These are phyloP conservation scores for Poeciliopsis turrubarensis DNA, from an alignment of 2,113 vertebrate genomes.

Conservation along the genomic window DNA sequence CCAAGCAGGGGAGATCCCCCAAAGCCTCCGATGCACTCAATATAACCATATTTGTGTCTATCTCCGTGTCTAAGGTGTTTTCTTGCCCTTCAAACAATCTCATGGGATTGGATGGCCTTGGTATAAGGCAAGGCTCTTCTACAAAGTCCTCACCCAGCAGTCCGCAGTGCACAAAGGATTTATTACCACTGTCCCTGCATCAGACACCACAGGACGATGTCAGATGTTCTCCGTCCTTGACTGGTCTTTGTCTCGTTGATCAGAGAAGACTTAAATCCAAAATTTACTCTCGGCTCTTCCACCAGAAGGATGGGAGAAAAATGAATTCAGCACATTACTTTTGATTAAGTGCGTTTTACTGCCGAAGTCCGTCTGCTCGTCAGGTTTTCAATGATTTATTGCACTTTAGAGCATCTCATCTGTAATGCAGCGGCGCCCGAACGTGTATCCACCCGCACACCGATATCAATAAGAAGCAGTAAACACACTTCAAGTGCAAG, in stretches of 20 bases:
- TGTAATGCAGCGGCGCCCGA: neutral
- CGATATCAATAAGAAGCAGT: neutral
- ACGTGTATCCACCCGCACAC: neutral
- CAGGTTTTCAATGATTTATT: neutral
- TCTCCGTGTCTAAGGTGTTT: neutral
- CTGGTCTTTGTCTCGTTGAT: neutral
- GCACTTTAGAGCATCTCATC: neutral
- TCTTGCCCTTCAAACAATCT: neutral
- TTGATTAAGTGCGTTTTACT: neutral
- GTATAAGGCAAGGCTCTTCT: neutral
- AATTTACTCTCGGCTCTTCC: neutral
- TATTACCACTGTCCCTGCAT: neutral
- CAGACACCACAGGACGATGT: neutral
- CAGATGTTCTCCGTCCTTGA: neutral
- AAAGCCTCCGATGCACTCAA: too few species aligned
- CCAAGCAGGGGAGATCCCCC: too few species aligned
- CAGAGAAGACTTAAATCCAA: neutral
- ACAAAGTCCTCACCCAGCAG: neutral
- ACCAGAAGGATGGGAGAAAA: neutral
- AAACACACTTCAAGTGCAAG: neutral
- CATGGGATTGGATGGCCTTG: neutral
- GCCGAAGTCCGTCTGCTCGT: neutral
- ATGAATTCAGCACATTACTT: neutral
- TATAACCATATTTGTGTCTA: too few species aligned
- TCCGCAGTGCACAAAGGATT: neutral